Conservation (phyloP, 2,113 vertebrate species). For the Gadus chalcogrammus region DNA sequence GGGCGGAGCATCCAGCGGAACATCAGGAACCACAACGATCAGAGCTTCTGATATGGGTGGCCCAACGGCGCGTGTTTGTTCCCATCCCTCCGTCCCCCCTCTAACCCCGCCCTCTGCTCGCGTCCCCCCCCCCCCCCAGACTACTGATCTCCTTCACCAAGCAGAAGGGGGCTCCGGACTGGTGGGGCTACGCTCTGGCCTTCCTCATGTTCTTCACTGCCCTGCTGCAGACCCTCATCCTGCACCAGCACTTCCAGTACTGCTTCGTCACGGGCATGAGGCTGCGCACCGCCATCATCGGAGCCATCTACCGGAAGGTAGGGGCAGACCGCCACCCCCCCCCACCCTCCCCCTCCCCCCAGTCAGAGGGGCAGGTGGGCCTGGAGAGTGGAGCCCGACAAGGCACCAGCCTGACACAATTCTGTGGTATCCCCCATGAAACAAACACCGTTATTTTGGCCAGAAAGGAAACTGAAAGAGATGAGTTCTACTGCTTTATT, state of each 20-base stretch:
- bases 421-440: too few species aligned
- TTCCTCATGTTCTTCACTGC: constrained; percentile 88
- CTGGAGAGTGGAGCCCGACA: too few species aligned
- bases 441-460: too few species aligned
- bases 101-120: not conserved
- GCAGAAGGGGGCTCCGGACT: constrained; percentile 70
- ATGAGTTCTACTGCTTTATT: too few species aligned
- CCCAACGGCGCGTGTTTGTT: not conserved
- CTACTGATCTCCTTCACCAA: constrained; percentile 86
- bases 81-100: constrained; percentile 13
- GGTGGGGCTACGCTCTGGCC: constrained; percentile 92
- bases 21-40: too few species aligned
- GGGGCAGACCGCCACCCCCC: too few species aligned
- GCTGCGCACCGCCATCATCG: constrained; percentile 82
- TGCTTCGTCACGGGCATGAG: constrained; percentile 86
- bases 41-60: too few species aligned
- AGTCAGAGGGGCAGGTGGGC: too few species aligned
- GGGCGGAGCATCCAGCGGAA: too few species aligned
- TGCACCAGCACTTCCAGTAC: constrained; percentile 88
- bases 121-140: constrained; percentile 52
- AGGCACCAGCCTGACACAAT: too few species aligned
- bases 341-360: too few species aligned
- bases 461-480: too few species aligned
- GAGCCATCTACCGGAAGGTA: constrained; percentile 93
- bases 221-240: constrained; percentile 82